These are phyloP conservation scores for Falco punctatus DNA, from an alignment of 2,113 vertebrate genomes.

Conservation along the genomic window DNA sequence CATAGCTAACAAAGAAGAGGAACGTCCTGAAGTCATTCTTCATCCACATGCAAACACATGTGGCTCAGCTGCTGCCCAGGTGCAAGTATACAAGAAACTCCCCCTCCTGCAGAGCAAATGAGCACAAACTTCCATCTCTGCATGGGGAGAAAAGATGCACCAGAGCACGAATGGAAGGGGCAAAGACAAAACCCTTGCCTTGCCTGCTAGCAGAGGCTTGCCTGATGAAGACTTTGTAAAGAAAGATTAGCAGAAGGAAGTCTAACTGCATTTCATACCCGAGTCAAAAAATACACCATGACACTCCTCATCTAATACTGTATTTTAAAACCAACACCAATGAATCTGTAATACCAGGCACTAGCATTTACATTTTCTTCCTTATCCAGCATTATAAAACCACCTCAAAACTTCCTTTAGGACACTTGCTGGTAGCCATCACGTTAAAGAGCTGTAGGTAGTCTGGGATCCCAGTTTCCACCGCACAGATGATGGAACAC, in stretches of 20 bases:
- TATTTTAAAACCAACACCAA: not conserved
- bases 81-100: not conserved
- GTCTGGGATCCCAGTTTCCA: not conserved
- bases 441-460: not conserved
- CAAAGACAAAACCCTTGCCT: not conserved
- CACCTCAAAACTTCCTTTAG: not conserved
- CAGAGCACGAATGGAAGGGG: not conserved
- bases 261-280: not conserved
- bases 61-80: slow-evolving; percentile 18
- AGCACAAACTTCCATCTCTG: not conserved
- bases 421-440: not conserved
- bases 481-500: fast-evolving
- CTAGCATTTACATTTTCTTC: not conserved
- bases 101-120: not conserved
- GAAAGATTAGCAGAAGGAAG: not conserved
- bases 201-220: not conserved
- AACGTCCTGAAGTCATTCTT: not conserved
- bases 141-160: not conserved
- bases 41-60: not conserved
- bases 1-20: not conserved
- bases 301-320: not conserved
- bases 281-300: not conserved
- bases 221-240: not conserved
- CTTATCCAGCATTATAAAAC: not conserved
- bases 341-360: not conserved